Evolutionary conservation across 2,113 vertebrate species (phyloP).

Genomic region (Gila orcuttii): DNA sequence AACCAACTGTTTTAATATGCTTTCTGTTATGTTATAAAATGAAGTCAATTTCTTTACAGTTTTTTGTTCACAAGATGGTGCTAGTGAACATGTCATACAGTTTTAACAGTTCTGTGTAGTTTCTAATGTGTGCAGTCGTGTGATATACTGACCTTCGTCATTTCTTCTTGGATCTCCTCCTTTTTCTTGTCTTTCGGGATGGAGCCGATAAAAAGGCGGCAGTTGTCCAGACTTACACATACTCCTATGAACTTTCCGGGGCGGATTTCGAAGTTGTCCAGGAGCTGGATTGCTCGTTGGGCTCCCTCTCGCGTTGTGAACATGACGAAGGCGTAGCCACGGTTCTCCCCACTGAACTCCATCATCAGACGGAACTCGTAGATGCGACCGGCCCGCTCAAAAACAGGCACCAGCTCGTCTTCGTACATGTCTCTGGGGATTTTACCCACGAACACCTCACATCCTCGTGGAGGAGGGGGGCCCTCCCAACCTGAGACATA

Average conservation of each 20-base stretch:
- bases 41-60: no score
- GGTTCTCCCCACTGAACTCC: constrained; percentile 96
- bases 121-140: background rate
- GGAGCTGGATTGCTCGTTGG: constrained; percentile 85
- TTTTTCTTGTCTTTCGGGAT: constrained; percentile 94
- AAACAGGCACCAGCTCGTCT: constrained; percentile 91
- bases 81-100: background rate
- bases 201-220: constrained; percentile 91
- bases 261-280: constrained; percentile 92
- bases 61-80: background rate
- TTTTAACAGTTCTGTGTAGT: background rate
- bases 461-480: constrained; percentile 89
- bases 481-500: constrained; percentile 88
- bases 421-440: constrained; percentile 96
- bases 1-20: background rate
- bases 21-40: background rate
- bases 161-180: constrained; percentile 93
- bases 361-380: constrained; percentile 97
- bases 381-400: constrained; percentile 87
- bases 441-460: constrained; percentile 98
- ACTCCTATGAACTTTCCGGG: constrained; percentile 93
- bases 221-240: constrained; percentile 94
- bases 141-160: constrained; percentile 79
- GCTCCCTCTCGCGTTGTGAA: constrained; percentile 90
- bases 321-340: constrained; percentile 97